Conservation (phyloP, 1,140 invertebrate species). For the Conus betulinus region DNA sequence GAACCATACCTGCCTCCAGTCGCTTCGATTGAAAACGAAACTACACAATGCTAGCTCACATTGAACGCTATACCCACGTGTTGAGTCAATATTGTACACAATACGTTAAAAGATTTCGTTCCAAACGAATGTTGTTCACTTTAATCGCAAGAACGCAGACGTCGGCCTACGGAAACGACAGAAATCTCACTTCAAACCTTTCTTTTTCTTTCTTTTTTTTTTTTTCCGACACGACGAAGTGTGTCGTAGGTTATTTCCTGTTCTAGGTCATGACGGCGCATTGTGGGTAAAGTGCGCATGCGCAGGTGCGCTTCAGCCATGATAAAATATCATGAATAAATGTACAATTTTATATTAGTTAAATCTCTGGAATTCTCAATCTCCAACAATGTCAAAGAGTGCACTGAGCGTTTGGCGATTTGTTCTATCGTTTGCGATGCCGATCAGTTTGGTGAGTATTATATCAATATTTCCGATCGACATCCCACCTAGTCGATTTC, state of each 20-base stretch:
- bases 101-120: too few species aligned
- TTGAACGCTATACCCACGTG: too few species aligned
- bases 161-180: too few species aligned
- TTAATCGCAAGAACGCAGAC: too few species aligned
- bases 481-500: slow-evolving; percentile 28
- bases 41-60: too few species aligned
- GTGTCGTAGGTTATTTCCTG: slow-evolving; percentile 30
- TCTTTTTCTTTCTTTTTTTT: too few species aligned
- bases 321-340: slow-evolving; percentile 44
- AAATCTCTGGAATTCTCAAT: slow-evolving; percentile 29
- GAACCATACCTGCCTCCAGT: too few species aligned
- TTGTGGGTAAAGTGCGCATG: slow-evolving; percentile 34
- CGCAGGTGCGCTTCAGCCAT: slow-evolving; percentile 38
- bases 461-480: slow-evolving; percentile 16
- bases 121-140: too few species aligned
- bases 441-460: slow-evolving; percentile 11
- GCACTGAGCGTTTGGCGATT: neutral
- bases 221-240: neutral
- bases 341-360: slow-evolving; percentile 39
- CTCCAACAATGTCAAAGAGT: slow-evolving; percentile 19
- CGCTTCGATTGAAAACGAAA: too few species aligned
- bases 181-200: too few species aligned
- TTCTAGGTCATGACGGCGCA: slow-evolving; percentile 10
- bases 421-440: slow-evolving; percentile 17
- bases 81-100: too few species aligned